Evolutionary conservation across 53 echinoderm and acorn worm genomes (phyloP).

Genomic region (Stichopus horrens): DNA sequence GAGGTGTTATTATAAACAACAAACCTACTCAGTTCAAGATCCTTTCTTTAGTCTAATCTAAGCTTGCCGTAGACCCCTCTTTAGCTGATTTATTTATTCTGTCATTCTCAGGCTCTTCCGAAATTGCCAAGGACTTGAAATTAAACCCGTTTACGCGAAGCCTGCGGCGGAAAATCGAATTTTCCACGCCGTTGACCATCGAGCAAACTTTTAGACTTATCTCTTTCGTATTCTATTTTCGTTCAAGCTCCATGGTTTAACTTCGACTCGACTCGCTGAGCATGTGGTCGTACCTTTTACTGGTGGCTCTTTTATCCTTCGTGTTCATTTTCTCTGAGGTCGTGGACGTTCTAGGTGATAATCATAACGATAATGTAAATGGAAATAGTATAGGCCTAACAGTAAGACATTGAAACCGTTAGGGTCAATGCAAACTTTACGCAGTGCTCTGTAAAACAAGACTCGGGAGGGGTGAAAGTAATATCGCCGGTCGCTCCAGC

Average conservation of each 20-base stretch:
- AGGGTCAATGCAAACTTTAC: too few species aligned
- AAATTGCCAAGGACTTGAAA: conserved; percentile 38
- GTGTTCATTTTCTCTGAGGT: background rate
- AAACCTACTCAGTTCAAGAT: conserved; percentile 19
- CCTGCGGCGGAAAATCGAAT: conserved; percentile 49
- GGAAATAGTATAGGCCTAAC: too few species aligned
- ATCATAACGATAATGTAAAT: too few species aligned
- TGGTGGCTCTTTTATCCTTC: background rate
- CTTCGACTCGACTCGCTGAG: background rate
- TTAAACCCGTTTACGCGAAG: conserved; percentile 39
- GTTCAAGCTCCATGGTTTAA: background rate
- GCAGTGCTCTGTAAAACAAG: background rate
- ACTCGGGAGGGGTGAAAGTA: background rate
- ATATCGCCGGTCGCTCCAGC: background rate
- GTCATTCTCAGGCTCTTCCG: conserved; percentile 23
- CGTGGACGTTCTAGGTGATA: background rate
- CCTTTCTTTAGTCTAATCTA: conserved; percentile 21
- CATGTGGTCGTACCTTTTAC: background rate
- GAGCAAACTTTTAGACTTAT: background rate
- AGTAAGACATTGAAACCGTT: too few species aligned
- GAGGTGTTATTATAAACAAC: background rate
- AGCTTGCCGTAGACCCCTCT: conserved; percentile 21
- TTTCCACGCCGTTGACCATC: conserved; percentile 50
- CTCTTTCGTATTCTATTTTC: too few species aligned
- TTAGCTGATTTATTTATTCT: conserved; percentile 41